phyloP scores from a whole-genome alignment of 2,113 vertebrate species.

The Balaeniceps rex region DNA sequence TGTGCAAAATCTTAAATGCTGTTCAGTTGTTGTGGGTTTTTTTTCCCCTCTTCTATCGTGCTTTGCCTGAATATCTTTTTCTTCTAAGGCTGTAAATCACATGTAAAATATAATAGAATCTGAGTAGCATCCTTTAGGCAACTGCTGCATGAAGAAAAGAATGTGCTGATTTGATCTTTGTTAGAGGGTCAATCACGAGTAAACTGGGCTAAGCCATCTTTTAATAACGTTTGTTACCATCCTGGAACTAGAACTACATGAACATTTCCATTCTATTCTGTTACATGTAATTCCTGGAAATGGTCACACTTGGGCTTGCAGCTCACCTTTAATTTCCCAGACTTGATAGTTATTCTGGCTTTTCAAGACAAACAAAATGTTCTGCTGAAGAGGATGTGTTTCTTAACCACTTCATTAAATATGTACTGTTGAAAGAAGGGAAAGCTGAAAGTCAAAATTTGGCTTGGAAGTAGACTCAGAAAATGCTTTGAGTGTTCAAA shows the following conservation, averaged over 20 bases:
- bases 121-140: neutral
- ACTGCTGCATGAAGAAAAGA: neutral
- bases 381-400: constrained; percentile 11
- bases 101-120: neutral
- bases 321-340: neutral
- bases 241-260: neutral
- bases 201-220: neutral
- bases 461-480: neutral
- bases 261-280: neutral
- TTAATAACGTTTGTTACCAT: neutral
- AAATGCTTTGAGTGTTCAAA: constrained; percentile 8
- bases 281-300: constrained; percentile 15
- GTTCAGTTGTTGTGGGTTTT: neutral
- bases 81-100: neutral
- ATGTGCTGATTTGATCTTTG: neutral
- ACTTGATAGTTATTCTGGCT: neutral
- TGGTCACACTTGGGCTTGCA: neutral
- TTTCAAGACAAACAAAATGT: neutral
- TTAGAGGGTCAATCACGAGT: neutral
- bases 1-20: neutral
- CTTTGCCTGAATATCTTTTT: neutral
- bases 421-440: constrained; percentile 14
- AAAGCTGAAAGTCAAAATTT: neutral
- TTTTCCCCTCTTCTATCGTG: neutral
- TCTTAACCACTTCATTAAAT: constrained; percentile 35